Evolutionary conservation across 2,113 vertebrate genomes (phyloP).

Genomic region (Hippocampus guttulatus): DNA sequence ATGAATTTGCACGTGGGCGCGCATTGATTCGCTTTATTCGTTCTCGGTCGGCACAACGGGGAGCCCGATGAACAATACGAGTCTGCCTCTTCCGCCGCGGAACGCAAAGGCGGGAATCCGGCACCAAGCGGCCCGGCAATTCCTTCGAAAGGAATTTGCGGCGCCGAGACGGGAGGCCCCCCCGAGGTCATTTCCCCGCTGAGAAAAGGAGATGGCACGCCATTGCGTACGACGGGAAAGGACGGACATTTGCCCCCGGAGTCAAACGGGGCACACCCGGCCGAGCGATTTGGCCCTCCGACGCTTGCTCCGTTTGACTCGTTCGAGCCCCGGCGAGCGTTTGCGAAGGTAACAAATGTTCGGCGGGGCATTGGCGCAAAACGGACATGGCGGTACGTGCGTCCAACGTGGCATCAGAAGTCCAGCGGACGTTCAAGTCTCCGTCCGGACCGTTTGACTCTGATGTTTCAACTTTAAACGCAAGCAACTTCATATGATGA

Average conservation of each 20-base stretch:
- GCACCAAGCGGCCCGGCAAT: constrained; percentile 35
- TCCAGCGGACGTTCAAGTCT: too few species aligned
- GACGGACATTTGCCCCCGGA: constrained; percentile 8
- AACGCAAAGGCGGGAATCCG: neutral
- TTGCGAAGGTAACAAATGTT: too few species aligned
- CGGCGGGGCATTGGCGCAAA: too few species aligned
- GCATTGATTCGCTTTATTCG: neutral
- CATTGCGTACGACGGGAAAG: constrained; percentile 11
- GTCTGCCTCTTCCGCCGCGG: constrained; percentile 17
- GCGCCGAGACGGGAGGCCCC: constrained; percentile 17
- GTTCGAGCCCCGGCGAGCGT: too few species aligned
- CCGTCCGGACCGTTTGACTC: too few species aligned
- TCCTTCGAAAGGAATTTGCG: constrained; percentile 37
- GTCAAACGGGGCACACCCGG: constrained; percentile 29
- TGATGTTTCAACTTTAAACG: neutral
- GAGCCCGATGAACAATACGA: constrained; percentile 34
- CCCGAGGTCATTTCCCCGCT: constrained; percentile 19
- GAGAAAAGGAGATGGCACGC: neutral
- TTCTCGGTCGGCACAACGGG: constrained; percentile 11
- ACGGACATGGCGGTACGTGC: too few species aligned
- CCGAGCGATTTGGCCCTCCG: neutral
- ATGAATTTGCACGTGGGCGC: neutral
- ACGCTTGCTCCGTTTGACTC: too few species aligned
- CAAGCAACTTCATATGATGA: neutral
- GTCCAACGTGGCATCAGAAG: too few species aligned